phyloP scores from a whole-genome alignment of 92 coral and sea anemone species.

The Bergia sp. region DNA sequence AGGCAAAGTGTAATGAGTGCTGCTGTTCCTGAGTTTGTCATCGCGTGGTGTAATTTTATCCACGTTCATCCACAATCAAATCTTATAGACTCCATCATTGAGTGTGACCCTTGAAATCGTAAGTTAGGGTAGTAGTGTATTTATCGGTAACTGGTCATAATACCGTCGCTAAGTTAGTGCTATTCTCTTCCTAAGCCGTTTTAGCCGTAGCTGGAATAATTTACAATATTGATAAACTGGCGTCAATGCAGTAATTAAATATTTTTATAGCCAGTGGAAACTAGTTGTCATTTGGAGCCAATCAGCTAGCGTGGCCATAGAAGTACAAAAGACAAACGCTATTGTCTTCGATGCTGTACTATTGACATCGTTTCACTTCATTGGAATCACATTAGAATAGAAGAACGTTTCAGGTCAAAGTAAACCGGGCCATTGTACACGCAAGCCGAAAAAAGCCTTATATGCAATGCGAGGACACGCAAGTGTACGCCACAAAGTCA shows the following conservation, averaged over 20 bases:
- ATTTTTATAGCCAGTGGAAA: conserved; percentile 32
- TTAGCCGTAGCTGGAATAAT: conserved; percentile 33
- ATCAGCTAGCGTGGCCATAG: conserved; percentile 2
- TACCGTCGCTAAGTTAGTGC: conserved; percentile 25
- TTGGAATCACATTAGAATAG: conserved; percentile 28
- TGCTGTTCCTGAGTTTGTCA: not conserved
- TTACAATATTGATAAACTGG: conserved; percentile 44
- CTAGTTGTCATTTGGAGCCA: conserved; percentile 39
- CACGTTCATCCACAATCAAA: conserved; percentile 1
- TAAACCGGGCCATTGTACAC: conserved; percentile 26
- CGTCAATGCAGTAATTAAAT: conserved; percentile 43
- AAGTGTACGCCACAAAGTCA: not conserved
- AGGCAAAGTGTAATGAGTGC: conserved; percentile 25
- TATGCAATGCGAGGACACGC: conserved; percentile 17
- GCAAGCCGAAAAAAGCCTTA: not conserved
- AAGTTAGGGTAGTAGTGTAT: not conserved
- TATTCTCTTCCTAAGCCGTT: conserved; percentile 42
- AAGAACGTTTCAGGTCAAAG: conserved; percentile 1
- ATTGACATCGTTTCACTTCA: conserved; percentile 39
- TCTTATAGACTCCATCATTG: conserved; percentile 4
- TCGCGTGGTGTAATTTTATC: conserved; percentile 34
- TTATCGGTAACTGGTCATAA: not conserved
- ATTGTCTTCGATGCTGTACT: not conserved
- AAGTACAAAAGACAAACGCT: conserved; percentile 3
- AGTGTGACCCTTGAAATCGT: not conserved